Percentiles rank a stretch among this genome's conserved stretches.
phyloP scores from a whole-genome alignment of 30 jellyfish, hydroid and myxozoan genomes.

The Aurelia sp. region DNA sequence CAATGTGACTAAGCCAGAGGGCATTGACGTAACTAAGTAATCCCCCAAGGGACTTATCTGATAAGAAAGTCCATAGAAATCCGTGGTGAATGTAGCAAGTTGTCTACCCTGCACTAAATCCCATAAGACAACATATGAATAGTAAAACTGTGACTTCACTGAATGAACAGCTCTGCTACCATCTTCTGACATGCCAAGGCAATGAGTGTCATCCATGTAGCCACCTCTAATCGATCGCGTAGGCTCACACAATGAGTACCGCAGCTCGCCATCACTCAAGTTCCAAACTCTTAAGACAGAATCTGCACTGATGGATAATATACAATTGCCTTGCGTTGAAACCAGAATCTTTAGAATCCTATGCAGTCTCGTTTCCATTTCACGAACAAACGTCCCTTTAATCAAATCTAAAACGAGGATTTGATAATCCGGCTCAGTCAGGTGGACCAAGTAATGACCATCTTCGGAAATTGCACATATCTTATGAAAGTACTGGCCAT shows the following conservation, averaged over 20 bases:
- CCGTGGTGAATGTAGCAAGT: constrained; percentile 80
- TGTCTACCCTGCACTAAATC: constrained; percentile 71
- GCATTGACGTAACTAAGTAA: constrained; percentile 67
- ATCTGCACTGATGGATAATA: constrained; percentile 74
- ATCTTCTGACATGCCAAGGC: constrained; percentile 69
- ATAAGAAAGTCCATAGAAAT: constrained; percentile 72
- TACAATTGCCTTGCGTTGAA: constrained; percentile 78
- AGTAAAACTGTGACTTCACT: constrained; percentile 71
- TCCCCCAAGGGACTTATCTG: constrained; percentile 69
- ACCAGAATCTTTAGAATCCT: constrained; percentile 63
- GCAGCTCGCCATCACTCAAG: constrained; percentile 65
- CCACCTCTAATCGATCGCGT: constrained; percentile 81
- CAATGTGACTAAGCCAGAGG: constrained; percentile 76
- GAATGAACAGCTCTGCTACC: constrained; percentile 81
- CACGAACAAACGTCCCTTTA: constrained; percentile 61
- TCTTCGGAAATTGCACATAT: constrained; percentile 78
- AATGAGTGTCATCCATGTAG: constrained; percentile 84
- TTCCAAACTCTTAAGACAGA: constrained; percentile 72
- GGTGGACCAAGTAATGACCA: constrained; percentile 71
- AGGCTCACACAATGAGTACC: constrained; percentile 70
- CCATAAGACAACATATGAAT: constrained; percentile 80
- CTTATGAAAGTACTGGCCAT: constrained; percentile 46
- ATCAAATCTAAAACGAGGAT: constrained; percentile 72
- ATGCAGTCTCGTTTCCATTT: constrained; percentile 55
- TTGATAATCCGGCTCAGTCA: constrained; percentile 68